phyloP scores from a whole-genome alignment of 2,797 vertebrate species.

The Sebastes cheni region DNA sequence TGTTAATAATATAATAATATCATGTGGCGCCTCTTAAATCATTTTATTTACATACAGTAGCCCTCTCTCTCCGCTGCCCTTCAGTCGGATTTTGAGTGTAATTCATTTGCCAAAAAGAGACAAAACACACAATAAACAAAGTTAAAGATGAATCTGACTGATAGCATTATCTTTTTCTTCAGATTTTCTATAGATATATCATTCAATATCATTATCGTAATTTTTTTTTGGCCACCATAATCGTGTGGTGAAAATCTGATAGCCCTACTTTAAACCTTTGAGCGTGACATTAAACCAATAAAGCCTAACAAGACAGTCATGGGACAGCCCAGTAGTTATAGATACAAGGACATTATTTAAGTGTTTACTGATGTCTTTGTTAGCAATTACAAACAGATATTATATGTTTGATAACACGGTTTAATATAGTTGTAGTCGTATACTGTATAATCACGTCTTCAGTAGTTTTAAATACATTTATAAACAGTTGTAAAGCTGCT shows the following conservation, averaged over 20 bases:
- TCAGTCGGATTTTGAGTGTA: too few species aligned
- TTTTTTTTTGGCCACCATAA: too few species aligned
- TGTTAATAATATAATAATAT: too few species aligned
- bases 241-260: background rate
- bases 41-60: too few species aligned
- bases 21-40: too few species aligned
- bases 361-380: background rate
- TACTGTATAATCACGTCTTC: background rate
- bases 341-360: background rate
- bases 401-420: background rate
- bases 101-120: too few species aligned
- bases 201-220: too few species aligned
- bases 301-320: background rate
- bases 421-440: background rate
- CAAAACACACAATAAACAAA: too few species aligned
- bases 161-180: too few species aligned
- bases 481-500: background rate
- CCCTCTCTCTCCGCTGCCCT: too few species aligned
- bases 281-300: conserved; percentile 1
- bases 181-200: too few species aligned
- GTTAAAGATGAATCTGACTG: too few species aligned
- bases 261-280: conserved; percentile 10
- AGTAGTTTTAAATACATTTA: background rate
- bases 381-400: background rate
- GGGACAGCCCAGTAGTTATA: background rate